A percentile compares a stretch with the other conserved stretches of the same genome.
Evolutionary conservation across 1,140 invertebrate species (phyloP).

Genomic region (Oscheius sp.): DNA sequence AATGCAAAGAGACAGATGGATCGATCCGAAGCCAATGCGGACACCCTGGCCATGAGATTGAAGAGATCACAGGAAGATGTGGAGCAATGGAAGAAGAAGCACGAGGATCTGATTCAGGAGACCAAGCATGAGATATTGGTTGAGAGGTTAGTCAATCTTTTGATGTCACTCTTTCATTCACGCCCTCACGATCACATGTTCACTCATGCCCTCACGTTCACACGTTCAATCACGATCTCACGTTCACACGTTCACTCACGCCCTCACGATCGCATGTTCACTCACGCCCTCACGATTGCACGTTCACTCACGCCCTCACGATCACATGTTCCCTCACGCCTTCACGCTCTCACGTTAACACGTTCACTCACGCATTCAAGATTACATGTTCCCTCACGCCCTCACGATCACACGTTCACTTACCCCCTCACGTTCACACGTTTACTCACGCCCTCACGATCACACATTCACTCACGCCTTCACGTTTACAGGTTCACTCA

Average conservation of each 20-base stretch:
- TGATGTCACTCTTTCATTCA: neutral
- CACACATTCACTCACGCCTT: no score
- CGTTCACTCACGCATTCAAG: neutral
- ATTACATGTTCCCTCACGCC: neutral
- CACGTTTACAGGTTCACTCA: no score
- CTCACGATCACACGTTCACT: conserved; percentile 6
- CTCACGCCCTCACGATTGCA: neutral
- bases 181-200: neutral
- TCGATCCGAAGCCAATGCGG: conserved; percentile 17
- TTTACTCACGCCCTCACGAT: neutral
- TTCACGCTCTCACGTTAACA: no score
- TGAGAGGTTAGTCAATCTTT: conserved; percentile 27
- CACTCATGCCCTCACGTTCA: no score
- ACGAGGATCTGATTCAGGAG: conserved; percentile 25
- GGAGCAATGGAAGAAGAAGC: conserved; percentile 27
- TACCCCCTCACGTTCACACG: no score
- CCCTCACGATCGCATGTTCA: neutral
- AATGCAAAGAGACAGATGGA: conserved; percentile 2
- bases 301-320: neutral
- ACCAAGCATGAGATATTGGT: conserved; percentile 35
- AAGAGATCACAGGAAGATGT: conserved; percentile 24
- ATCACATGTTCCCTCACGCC: no score
- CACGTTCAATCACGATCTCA: neutral
- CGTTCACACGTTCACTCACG: neutral
- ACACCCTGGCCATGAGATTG: conserved; percentile 26